These are phyloP conservation scores for Hemaris fuciformis DNA, from an alignment of 2,888 invertebrate species.

Conservation along the genomic window DNA sequence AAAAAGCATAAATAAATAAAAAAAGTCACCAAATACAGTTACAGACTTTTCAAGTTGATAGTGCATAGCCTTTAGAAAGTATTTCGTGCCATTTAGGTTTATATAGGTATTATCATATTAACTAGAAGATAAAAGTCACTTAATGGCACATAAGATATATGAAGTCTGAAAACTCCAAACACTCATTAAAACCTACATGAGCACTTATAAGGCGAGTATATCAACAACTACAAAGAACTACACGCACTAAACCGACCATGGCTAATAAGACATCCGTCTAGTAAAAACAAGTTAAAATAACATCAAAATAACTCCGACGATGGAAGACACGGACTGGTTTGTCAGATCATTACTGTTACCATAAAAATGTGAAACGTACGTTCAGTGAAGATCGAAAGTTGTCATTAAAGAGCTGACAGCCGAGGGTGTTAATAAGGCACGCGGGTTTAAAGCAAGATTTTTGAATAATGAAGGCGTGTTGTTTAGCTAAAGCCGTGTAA, in stretches of 20 bases:
- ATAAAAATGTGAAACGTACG: constrained; percentile 43
- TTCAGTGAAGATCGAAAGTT: constrained; percentile 48
- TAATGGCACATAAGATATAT: not conserved
- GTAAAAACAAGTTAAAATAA: constrained; percentile 20
- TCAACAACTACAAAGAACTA: not conserved
- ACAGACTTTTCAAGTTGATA: no score
- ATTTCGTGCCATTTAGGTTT: not conserved
- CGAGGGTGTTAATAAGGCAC: constrained; percentile 22
- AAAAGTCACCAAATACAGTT: no score
- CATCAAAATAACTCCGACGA: constrained; percentile 17
- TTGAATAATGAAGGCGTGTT: constrained; percentile 19
- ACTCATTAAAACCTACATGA: not conserved
- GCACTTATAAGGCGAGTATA: not conserved
- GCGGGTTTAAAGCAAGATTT: constrained; percentile 15
- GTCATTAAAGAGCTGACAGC: constrained; percentile 33
- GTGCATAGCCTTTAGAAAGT: not conserved
- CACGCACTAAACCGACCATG: constrained; percentile 1
- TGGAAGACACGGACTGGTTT: constrained; percentile 35
- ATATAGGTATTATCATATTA: no score
- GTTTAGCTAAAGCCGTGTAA: constrained; percentile 29
- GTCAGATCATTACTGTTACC: constrained; percentile 36
- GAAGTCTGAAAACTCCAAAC: not conserved
- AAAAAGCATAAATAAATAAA: no score
- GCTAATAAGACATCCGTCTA: constrained; percentile 10
- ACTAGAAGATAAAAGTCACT: not conserved